phyloP scores from a whole-genome alignment of 2,113 vertebrate genomes.

The Hyla sarda region DNA sequence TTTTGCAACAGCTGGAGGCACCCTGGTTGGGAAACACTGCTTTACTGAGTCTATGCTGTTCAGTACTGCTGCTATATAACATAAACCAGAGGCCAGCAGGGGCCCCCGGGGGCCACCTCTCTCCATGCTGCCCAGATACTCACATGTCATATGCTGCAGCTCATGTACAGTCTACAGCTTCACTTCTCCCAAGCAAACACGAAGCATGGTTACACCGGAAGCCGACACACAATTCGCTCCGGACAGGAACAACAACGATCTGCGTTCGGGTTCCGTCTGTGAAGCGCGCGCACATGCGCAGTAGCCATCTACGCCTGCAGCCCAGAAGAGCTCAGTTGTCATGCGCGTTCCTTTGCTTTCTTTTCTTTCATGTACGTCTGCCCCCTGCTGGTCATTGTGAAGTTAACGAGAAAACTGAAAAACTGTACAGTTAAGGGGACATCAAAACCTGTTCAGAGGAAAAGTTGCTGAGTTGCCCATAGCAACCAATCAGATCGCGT shows the following conservation, averaged over 20 bases:
- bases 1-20: too few species aligned
- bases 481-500: too few species aligned
- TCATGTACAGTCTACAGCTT: background rate
- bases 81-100: too few species aligned
- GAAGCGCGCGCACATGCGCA: background rate
- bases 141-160: background rate
- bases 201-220: background rate
- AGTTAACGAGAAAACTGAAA: background rate
- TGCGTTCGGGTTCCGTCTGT: background rate
- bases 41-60: too few species aligned
- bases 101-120: too few species aligned
- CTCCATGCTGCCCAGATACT: background rate
- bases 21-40: too few species aligned
- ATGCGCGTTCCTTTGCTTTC: background rate
- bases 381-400: background rate
- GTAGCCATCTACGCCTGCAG: background rate
- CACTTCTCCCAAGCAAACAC: background rate
- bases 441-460: too few species aligned
- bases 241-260: background rate
- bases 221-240: background rate
- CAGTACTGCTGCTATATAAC: too few species aligned
- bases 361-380: background rate
- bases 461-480: too few species aligned
- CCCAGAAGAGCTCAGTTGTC: background rate
- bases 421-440: too few species aligned